These are phyloP conservation scores for Unio pictorum DNA, from an alignment of 2,888 invertebrate genomes.

Conservation along the genomic window DNA sequence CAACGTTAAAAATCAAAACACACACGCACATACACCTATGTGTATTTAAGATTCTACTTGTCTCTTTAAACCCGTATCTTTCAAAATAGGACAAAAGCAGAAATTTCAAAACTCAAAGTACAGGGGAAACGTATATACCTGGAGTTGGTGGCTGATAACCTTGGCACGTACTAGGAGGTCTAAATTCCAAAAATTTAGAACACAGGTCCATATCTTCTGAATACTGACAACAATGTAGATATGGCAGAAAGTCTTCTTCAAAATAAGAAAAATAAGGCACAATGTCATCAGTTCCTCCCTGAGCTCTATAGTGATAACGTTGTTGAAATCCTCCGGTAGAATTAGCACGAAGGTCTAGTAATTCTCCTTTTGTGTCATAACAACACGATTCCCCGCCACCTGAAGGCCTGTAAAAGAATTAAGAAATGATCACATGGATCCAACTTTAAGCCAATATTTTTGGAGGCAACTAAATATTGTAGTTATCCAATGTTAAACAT, in stretches of 20 bases:
- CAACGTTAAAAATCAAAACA: too few relatives aligned
- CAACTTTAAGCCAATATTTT: too few relatives aligned
- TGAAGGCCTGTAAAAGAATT: constrained; percentile 20
- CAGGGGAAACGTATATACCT: constrained; percentile 35
- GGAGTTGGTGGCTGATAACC: constrained; percentile 54
- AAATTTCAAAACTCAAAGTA: too few relatives aligned
- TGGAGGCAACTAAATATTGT: too few relatives aligned
- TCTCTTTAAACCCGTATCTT: too few relatives aligned
- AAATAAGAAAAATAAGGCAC: constrained; percentile 59
- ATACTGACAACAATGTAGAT: constrained; percentile 58
- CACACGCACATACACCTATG: too few relatives aligned
- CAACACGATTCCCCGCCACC: constrained; percentile 55
- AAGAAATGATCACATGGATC: neutral
- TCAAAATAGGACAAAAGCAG: too few relatives aligned
- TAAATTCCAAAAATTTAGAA: constrained; percentile 33
- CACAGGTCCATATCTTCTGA: constrained; percentile 37
- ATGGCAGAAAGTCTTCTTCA: constrained; percentile 52
- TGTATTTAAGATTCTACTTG: too few relatives aligned
- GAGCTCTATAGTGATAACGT: constrained; percentile 51
- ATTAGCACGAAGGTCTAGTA: constrained; percentile 46
- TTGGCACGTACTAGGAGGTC: constrained; percentile 48
- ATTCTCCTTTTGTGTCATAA: constrained; percentile 42
- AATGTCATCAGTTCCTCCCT: constrained; percentile 33
- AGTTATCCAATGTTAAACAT: too few relatives aligned
- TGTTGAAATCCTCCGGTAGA: constrained; percentile 48